These are phyloP conservation scores for Callimorpha dominula DNA, from an alignment of 2,888 invertebrate genomes.

Conservation along the genomic window DNA sequence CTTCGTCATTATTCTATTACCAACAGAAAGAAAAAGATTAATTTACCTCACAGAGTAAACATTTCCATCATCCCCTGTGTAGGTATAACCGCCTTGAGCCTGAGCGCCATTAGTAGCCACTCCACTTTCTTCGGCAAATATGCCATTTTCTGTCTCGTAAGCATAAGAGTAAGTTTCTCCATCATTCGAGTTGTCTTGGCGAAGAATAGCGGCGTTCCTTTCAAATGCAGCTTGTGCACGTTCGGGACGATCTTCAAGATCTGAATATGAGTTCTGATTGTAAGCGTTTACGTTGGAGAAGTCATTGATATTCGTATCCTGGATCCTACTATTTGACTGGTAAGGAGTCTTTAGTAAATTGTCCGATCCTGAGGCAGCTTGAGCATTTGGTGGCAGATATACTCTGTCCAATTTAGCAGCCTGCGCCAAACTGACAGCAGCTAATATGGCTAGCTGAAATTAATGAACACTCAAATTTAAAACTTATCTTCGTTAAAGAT, in stretches of 20 bases:
- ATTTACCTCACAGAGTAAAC: conserved; percentile 75
- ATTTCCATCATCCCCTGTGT: conserved; percentile 80
- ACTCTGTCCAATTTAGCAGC: conserved; percentile 76
- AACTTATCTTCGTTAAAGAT: neutral
- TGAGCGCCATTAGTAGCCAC: conserved; percentile 79
- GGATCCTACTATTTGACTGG: conserved; percentile 32
- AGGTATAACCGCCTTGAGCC: conserved; percentile 78
- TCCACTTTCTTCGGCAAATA: conserved; percentile 76
- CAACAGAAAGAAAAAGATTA: neutral
- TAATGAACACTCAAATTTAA: neutral
- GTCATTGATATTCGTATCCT: conserved; percentile 26
- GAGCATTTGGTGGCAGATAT: conserved; percentile 74
- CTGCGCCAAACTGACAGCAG: conserved; percentile 64
- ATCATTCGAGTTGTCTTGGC: conserved; percentile 74
- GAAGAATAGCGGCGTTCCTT: conserved; percentile 77
- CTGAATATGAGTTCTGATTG: conserved; percentile 58
- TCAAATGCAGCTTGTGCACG: conserved; percentile 75
- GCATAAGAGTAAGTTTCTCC: conserved; percentile 76
- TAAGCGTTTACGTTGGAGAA: conserved; percentile 64
- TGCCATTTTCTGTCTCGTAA: conserved; percentile 81
- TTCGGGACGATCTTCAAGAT: conserved; percentile 61
- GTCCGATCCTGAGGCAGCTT: conserved; percentile 50
- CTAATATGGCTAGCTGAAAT: conserved; percentile 72
- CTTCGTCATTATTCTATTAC: neutral
- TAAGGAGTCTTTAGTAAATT: conserved; percentile 49